Conservation (phyloP, 1,140 invertebrate genomes). For the Aphis craccivora region DNA sequence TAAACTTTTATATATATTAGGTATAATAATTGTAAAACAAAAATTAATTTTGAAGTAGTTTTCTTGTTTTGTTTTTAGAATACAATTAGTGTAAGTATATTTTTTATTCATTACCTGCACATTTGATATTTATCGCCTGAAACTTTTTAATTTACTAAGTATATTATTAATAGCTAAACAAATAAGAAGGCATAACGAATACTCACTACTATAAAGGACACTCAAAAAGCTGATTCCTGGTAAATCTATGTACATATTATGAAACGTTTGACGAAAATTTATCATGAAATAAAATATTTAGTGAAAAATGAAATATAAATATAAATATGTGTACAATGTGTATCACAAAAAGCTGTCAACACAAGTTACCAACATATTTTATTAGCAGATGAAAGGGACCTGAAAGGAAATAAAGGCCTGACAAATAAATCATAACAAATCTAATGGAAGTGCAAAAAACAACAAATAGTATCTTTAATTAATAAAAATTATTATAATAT, state of each 20-base stretch:
- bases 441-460: not conserved
- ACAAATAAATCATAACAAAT: slow-evolving; percentile 37
- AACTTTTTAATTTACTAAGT: not conserved
- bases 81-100: not conserved
- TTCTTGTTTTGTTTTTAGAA: not conserved
- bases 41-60: not conserved
- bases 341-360: slow-evolving; percentile 24
- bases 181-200: not conserved
- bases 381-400: not conserved
- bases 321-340: slow-evolving; percentile 17
- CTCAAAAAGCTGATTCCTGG: not conserved
- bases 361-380: slow-evolving; percentile 39
- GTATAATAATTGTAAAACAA: not conserved
- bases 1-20: not conserved
- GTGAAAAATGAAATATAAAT: slow-evolving; percentile 33
- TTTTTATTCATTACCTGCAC: not conserved
- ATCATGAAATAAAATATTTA: slow-evolving; percentile 22
- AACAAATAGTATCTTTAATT: slow-evolving; percentile 31
- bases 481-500: slow-evolving; percentile 18
- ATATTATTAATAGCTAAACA: not conserved
- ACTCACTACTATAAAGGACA: not conserved
- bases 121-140: not conserved
- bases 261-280: not conserved
- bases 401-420: not conserved
- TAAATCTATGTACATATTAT: not conserved